phyloP scores from a whole-genome alignment of 1,140 invertebrate species.

The Neomicropteryx cornuta region DNA sequence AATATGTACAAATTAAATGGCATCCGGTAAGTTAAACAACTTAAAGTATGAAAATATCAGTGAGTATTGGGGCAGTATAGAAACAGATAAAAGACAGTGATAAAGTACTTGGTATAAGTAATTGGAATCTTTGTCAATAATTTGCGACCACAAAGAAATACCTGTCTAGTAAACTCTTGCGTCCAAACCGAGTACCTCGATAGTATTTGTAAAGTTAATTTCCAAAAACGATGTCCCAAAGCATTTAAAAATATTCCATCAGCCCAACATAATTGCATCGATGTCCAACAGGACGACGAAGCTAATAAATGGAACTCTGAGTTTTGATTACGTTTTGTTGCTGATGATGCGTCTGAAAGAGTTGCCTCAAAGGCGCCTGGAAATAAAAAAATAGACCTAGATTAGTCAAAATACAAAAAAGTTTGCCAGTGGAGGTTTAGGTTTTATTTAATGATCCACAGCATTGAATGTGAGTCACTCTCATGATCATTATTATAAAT shows the following conservation, averaged over 20 bases:
- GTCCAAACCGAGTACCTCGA: slow-evolving; percentile 67
- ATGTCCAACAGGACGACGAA: slow-evolving; percentile 43
- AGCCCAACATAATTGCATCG: slow-evolving; percentile 58
- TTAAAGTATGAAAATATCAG: background rate
- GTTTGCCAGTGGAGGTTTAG: background rate
- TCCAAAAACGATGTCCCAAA: slow-evolving; percentile 76
- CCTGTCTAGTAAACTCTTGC: slow-evolving; percentile 28
- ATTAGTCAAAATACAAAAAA: background rate
- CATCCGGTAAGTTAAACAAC: background rate
- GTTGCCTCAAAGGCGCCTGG: slow-evolving; percentile 44
- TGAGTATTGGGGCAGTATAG: background rate
- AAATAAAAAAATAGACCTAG: slow-evolving; percentile 10
- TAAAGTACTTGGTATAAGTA: too few species aligned
- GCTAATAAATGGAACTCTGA: slow-evolving; percentile 38
- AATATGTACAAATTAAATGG: slow-evolving; percentile 13
- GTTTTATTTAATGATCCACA: background rate
- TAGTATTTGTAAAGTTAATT: slow-evolving; percentile 70
- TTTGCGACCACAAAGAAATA: slow-evolving; percentile 12
- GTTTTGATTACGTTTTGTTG: slow-evolving; percentile 15
- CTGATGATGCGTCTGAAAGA: slow-evolving; percentile 32
- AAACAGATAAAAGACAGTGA: slow-evolving; percentile 3
- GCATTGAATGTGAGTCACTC: background rate
- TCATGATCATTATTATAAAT: slow-evolving; percentile 1
- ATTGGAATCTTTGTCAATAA: too few species aligned
- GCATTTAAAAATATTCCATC: slow-evolving; percentile 61